phyloP scores from a whole-genome alignment of 92 coral and sea anemone species.

The Hydrozoanthus gracilis region DNA sequence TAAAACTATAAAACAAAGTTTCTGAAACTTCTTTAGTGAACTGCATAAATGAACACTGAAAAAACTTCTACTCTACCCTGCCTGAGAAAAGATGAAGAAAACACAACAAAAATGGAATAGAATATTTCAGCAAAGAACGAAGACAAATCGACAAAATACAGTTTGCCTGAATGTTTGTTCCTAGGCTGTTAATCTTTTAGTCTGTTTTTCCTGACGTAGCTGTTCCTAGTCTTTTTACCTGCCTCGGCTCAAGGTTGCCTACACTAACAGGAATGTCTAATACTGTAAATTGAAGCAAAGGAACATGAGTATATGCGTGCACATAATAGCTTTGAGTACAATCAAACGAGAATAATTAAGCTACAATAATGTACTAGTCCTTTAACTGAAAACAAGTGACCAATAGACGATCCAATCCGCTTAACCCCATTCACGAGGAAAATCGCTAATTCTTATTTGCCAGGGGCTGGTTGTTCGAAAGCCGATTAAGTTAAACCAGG shows the following conservation, averaged over 20 bases:
- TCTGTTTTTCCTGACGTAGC: slow-evolving; percentile 21
- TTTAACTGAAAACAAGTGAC: no score
- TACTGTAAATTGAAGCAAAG: not conserved
- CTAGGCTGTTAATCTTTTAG: not conserved
- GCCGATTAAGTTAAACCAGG: no score
- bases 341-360: not conserved
- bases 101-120: no score
- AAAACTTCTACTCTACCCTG: not conserved
- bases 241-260: slow-evolving; percentile 43
- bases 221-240: slow-evolving; percentile 34
- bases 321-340: not conserved
- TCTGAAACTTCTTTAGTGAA: not conserved
- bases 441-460: no score
- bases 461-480: no score
- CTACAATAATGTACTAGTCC: not conserved
- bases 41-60: not conserved
- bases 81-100: not conserved
- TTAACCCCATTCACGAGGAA: no score
- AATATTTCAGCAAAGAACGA: no score
- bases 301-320: not conserved
- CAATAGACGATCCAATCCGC: no score
- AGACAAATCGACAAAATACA: no score
- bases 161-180: not conserved
- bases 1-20: not conserved
- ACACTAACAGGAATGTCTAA: slow-evolving; percentile 9